These are phyloP conservation scores for Hirtodrosophila histrioides DNA, from an alignment of 2,888 invertebrate genomes.

Conservation along the genomic window DNA sequence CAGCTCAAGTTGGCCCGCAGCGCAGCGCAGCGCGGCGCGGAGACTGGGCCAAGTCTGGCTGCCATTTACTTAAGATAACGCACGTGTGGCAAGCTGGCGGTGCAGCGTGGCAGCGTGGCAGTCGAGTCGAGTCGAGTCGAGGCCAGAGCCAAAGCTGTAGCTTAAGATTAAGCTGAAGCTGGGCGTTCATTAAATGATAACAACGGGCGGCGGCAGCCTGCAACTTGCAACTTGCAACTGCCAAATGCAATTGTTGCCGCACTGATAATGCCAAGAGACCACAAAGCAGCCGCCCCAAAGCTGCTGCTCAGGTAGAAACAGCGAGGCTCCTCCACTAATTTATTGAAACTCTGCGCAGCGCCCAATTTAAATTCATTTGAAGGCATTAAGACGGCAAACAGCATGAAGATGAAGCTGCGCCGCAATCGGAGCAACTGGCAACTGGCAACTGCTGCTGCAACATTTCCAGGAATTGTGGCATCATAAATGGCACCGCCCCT, in stretches of 20 bases:
- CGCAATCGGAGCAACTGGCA: constrained; percentile 4
- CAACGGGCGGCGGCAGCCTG: constrained; percentile 37
- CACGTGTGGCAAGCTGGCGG: constrained; percentile 59
- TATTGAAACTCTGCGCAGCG: constrained; percentile 51
- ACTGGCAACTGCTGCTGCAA: constrained; percentile 31
- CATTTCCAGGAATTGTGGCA: constrained; percentile 39
- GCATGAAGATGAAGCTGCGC: constrained; percentile 10
- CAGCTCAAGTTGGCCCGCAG: constrained; percentile 9
- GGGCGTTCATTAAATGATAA: constrained; percentile 80
- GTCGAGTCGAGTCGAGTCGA: neutral
- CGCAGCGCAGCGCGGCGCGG: neutral
- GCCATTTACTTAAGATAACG: constrained; percentile 81
- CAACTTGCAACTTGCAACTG: constrained; percentile 30
- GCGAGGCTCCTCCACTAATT: constrained; percentile 42
- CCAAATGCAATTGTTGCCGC: constrained; percentile 46
- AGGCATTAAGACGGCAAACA: constrained; percentile 66
- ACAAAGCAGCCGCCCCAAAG: constrained; percentile 11
- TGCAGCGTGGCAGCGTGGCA: constrained; percentile 5
- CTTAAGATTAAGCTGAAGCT: constrained; percentile 22
- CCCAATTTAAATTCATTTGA: constrained; percentile 73
- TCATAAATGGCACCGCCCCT: constrained; percentile 24
- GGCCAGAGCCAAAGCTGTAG: constrained; percentile 6
- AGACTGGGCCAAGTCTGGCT: constrained; percentile 39
- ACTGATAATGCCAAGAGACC: constrained; percentile 40
- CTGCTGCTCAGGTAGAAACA: constrained; percentile 7